Percentiles rank a stretch among this genome's conserved stretches.
These are phyloP conservation scores for Pachyrhynchus sulphureomaculatus DNA, from an alignment of 1,140 invertebrate genomes.

Conservation along the genomic window DNA sequence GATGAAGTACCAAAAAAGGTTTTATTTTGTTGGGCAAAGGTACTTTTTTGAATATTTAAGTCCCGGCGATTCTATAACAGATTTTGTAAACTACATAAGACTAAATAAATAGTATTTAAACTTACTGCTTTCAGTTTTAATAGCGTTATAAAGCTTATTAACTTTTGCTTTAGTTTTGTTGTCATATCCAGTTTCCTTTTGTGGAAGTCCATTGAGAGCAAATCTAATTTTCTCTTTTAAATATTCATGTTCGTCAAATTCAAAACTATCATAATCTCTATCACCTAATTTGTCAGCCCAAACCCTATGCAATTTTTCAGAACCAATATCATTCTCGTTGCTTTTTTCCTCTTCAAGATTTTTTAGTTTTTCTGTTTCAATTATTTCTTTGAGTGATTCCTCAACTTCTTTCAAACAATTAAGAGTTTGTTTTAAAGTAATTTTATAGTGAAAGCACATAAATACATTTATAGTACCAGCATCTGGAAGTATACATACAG, in stretches of 20 bases:
- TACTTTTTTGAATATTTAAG: no score
- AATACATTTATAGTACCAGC: slow-evolving; percentile 27
- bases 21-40: no score
- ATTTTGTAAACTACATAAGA: no score
- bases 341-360: slow-evolving; percentile 2
- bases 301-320: slow-evolving; percentile 36
- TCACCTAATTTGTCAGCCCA: slow-evolving; percentile 42
- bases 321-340: slow-evolving; percentile 23
- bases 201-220: slow-evolving; percentile 39
- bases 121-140: slow-evolving; percentile 37
- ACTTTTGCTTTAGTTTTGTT: slow-evolving; percentile 28
- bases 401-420: slow-evolving; percentile 24
- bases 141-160: slow-evolving; percentile 31
- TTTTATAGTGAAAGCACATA: slow-evolving; percentile 25
- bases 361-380: slow-evolving; percentile 25
- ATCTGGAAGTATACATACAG: slow-evolving; percentile 30
- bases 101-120: no score
- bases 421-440: slow-evolving; percentile 20
- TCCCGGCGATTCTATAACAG: no score
- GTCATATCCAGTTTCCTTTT: slow-evolving; percentile 32
- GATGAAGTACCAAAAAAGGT: no score
- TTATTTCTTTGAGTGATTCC: slow-evolving; percentile 17
- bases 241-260: slow-evolving; percentile 34
- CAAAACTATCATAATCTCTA: slow-evolving; percentile 45
- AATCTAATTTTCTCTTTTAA: slow-evolving; percentile 44